Percentiles rank a stretch among this genome's conserved stretches.
These are phyloP conservation scores for Dendropsophus ebraccatus DNA, from an alignment of 2,113 vertebrate genomes.

Conservation along the genomic window DNA sequence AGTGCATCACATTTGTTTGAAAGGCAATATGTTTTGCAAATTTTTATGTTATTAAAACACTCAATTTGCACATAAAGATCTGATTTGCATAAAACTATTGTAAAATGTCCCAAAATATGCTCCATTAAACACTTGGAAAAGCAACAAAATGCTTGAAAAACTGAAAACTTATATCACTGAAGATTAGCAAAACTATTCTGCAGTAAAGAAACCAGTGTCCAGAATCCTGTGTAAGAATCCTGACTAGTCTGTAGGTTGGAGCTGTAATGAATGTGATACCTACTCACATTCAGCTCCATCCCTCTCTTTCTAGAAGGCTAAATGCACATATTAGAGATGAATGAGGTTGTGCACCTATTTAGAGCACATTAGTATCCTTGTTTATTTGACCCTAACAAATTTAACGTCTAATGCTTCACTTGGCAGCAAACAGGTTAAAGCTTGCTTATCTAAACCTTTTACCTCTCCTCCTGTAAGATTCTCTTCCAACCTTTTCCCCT, in stretches of 20 bases:
- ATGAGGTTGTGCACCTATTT: constrained; percentile 36
- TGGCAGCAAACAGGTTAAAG: constrained; percentile 49
- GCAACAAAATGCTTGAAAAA: too few species aligned
- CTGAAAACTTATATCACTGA: too few species aligned
- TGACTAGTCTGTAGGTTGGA: neutral
- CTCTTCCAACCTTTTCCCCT: constrained; percentile 34
- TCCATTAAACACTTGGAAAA: too few species aligned
- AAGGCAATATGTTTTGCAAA: too few species aligned
- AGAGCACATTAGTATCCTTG: constrained; percentile 36
- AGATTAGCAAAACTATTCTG: neutral
- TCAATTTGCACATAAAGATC: too few species aligned
- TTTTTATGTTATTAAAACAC: too few species aligned
- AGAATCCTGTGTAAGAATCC: too few species aligned
- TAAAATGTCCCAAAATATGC: too few species aligned
- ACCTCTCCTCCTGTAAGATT: constrained; percentile 21
- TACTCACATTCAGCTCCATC: neutral
- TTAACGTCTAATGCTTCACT: constrained; percentile 14
- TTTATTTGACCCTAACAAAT: constrained; percentile 43
- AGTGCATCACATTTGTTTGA: too few species aligned
- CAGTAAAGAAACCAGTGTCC: too few species aligned
- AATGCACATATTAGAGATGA: constrained; percentile 7
- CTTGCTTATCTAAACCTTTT: constrained; percentile 43
- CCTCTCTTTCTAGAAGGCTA: neutral
- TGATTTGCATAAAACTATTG: too few species aligned
- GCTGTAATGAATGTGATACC: neutral